Evolutionary conservation across 2,888 invertebrate species (phyloP), one percentile per base, ranked within the genome.

Genomic region (Harpalus rufipes): DNA sequence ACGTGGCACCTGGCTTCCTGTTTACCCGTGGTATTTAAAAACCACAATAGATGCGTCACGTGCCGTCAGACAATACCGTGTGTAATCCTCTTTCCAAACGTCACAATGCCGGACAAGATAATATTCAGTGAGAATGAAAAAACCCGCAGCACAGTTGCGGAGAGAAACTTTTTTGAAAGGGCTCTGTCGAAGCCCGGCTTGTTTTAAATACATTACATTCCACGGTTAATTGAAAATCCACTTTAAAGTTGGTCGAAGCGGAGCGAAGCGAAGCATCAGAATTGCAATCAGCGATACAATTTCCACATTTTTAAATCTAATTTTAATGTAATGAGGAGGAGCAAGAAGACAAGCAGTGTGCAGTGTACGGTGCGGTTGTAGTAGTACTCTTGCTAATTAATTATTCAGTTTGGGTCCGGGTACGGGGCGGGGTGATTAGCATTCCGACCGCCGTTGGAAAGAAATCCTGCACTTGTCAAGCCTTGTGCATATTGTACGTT

Each of bases 361-460:
- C 21, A 21, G 21, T 21, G 21, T 21, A 21, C 21, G 21, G 21
- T 21, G 21, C 21, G 21, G 85, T 80, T n/a, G n/a, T 81, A 58
- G 86, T 16, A 81, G 74, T 25, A 14, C 51, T 65, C 61, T 41
- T 21, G 59, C 92, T 92, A 92, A 92, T 93, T 93, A 93, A 93
- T 93, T 93, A 93, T 93, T 92, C 93, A 92, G 92, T 92, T 91
- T 91, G 91, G 91, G 92, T 90, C 91, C 88, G 89, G 88, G 21
- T 21, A 21, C 21, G 21, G 3, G 21, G 21, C 21, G 21, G 21
- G 92, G 92, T 92, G 92, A 92, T 93, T 93, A 93, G 92, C 92
- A 92, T 90, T 89, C 90, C 88, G 88, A 87, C 88, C 87, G 88
- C 87, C 84, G 87, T 10, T n/a, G 32, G 78, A 78, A 78, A 78